Base-by-base conservation (phyloP, 2,888 invertebrate genomes). In the Tridacna gigas region DNA sequence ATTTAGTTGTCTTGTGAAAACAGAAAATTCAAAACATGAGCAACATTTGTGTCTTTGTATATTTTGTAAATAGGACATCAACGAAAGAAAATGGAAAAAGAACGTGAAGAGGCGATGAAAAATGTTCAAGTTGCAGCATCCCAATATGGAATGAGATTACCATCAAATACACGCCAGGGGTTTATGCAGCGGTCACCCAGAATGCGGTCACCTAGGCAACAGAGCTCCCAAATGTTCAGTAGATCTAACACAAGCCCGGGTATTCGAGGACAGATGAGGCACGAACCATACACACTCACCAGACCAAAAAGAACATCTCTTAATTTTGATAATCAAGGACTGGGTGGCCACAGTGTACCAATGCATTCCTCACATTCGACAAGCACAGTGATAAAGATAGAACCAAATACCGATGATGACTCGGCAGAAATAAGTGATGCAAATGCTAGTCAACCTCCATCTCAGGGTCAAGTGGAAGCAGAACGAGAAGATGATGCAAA, bases 21-120 rank as follows among this genome's bases (percentile, higher is more conserved):
- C 3, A 4, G 2, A 37, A 37, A 37, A 7, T 37, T 7, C 2
- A 7, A 37, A 37, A 37, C 7, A 37, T 4, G 37, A 37, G 37
- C 37, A 37, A 7, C 37, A 37, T 4, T 37, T 37, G 2, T 37
- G 7, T 37, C 7, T 37, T 37, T 37, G 3, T 2, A 37, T 37
- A 37, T 37, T 2, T 65, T 65, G 12, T 22, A n/a, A 25, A 65
- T 25, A 74, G 74, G 60, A 60, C 74, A 74, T n/a, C 74, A 74
- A 18, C 56, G 60, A 74, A 74, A 26, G 61, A 74, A 74, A 74
- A 60, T 60, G n/a, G 74, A 74, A 37, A 74, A 60, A 37, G 74
- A 74, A 60, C 71, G 71, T 22, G 71, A 71, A 48, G 71, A 71
- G 48, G 25, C 25, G 18, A 25, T 51, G 56, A 25, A 60, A 22